Percentiles rank a stretch among this genome's conserved stretches.
Evolutionary conservation across 2,888 invertebrate species (phyloP).

Genomic region (Dioctria linearis): DNA sequence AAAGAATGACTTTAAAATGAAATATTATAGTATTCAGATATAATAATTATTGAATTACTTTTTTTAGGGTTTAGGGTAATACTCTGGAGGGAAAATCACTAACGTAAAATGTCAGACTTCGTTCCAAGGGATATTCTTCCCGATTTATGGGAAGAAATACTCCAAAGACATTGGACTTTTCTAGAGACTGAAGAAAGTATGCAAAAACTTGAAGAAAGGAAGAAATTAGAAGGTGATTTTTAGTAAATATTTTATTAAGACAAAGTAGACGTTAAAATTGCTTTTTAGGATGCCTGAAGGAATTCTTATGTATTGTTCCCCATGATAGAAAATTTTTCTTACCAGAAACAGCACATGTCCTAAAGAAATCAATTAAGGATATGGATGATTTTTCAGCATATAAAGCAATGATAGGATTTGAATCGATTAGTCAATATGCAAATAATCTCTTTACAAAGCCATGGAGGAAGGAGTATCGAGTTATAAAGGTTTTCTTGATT

Average conservation of each 20-base stretch:
- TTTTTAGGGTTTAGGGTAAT: neutral
- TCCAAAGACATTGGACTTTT: slow-evolving; percentile 84
- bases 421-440: slow-evolving; percentile 88
- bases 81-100: neutral
- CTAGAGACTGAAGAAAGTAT: slow-evolving; percentile 86
- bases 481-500: slow-evolving; percentile 77
- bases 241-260: neutral
- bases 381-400: slow-evolving; percentile 85
- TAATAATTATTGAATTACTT: neutral
- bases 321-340: slow-evolving; percentile 86
- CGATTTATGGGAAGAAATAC: slow-evolving; percentile 82
- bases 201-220: slow-evolving; percentile 82
- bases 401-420: slow-evolving; percentile 86
- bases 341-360: slow-evolving; percentile 82
- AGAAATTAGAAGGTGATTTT: slow-evolving; percentile 81
- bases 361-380: slow-evolving; percentile 80
- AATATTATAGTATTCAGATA: neutral
- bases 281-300: slow-evolving; percentile 79
- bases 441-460: slow-evolving; percentile 88
- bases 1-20: too few species aligned
- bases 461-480: slow-evolving; percentile 89
- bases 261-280: neutral
- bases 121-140: slow-evolving; percentile 70
- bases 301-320: slow-evolving; percentile 83
- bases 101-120: slow-evolving; percentile 68